Evolutionary conservation across 2,113 vertebrate species (phyloP), one percentile per base, ranked within the genome.

Genomic region (Hemichromis elongatus): DNA sequence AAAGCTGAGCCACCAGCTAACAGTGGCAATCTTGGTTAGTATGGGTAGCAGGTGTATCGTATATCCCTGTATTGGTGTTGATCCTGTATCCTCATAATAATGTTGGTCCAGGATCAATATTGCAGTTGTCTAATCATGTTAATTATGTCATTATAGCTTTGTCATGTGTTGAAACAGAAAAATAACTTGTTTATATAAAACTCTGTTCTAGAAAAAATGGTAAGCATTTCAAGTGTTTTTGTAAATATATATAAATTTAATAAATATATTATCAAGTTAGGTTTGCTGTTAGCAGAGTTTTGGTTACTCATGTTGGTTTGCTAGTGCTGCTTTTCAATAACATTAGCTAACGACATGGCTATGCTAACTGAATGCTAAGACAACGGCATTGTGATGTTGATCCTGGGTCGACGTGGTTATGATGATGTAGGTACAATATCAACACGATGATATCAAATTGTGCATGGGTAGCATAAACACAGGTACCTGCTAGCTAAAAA

Each of bases 311-410:
- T 35, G 28, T 61, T 61, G 57, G 2, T 61, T 61, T 61, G 30
- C 16, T 61, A 19, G 57, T 61, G 57, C 5, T 61, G 57, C 30
- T 35, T 35, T 61, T 61, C 35, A 61, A 11, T 61, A 61, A 61
- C 57, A 61, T 35, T 61, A 35, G 30, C 57, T 61, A 61, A 35
- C 35, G 16, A 33, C 16, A 33, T 63, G 59, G 9, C 59, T 63
- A 35, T 63, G 30, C 18, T 63, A 63, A 63, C 30, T 63, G 59
- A 63, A 63, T 63, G 30, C 59, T 63, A 63, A 63, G 9, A 63
- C 2, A 63, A 63, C 35, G 59, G 6, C 2, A 63, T 37, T 63
- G 59, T n/a, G 59, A 63, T 63, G 59, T 63, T 63, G 59, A 63
- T 63, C 6, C 59, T 35, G 33, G 33, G 33, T 7, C 35, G 18